A percentile compares a stretch with the other conserved stretches of the same genome.
Evolutionary conservation across 2,888 invertebrate genomes (phyloP).

Genomic region (Pachydiplax longipennis): DNA sequence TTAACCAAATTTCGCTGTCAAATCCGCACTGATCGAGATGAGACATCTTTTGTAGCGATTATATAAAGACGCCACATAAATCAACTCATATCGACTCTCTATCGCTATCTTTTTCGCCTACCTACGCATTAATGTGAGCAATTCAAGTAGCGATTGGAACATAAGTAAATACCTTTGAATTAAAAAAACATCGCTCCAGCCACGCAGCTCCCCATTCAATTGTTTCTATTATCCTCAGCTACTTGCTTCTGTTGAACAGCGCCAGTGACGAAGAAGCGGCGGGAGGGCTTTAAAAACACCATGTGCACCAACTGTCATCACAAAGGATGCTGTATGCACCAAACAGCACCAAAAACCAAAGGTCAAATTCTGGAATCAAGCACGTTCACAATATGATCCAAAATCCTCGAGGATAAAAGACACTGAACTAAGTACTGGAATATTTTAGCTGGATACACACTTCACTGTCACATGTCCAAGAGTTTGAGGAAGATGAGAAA

Average conservation of each 20-base stretch:
- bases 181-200: not conserved
- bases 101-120: too few relatives aligned
- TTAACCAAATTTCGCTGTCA: too few relatives aligned
- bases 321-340: not conserved
- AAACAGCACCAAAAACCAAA: not conserved
- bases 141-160: too few relatives aligned
- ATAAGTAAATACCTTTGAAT: too few relatives aligned
- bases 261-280: not conserved
- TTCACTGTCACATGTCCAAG: too few relatives aligned
- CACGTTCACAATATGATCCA: not conserved
- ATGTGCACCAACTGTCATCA: not conserved
- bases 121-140: too few relatives aligned
- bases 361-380: not conserved
- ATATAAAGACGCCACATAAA: too few relatives aligned
- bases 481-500: too few relatives aligned
- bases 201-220: not conserved
- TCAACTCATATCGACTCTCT: too few relatives aligned
- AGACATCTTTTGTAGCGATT: too few relatives aligned
- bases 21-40: too few relatives aligned
- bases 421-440: not conserved
- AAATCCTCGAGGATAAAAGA: not conserved
- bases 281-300: not conserved
- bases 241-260: not conserved
- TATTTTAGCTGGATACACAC: too few relatives aligned
- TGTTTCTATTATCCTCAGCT: not conserved